Percentiles rank a stretch among this genome's conserved stretches.
phyloP scores from a whole-genome alignment of 2,113 vertebrate species.

The Meriones unguiculatus region DNA sequence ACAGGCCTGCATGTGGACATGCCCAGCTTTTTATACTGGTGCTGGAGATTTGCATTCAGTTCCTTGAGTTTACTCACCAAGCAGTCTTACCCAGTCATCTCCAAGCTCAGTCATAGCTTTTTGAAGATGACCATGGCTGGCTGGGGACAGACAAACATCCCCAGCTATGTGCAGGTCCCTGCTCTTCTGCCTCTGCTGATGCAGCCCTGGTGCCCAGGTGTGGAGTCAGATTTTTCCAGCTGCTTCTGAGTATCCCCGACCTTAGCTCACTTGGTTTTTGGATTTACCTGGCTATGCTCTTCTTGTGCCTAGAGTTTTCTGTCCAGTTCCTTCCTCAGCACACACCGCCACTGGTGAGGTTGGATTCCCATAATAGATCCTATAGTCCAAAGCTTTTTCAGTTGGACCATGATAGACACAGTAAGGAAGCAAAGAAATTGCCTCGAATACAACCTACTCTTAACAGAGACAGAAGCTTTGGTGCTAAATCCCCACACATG shows the following conservation, averaged over 20 bases:
- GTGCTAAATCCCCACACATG: conserved; percentile 10
- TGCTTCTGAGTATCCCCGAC: neutral
- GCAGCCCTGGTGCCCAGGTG: neutral
- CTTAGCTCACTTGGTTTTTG: neutral
- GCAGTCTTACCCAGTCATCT: neutral
- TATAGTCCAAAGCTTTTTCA: neutral
- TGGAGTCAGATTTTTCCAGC: neutral
- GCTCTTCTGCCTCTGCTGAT: neutral
- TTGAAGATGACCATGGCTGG: neutral
- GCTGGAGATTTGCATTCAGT: neutral
- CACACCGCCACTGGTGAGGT: neutral
- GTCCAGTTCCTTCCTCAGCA: neutral
- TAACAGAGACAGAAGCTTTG: neutral
- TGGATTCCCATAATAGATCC: neutral
- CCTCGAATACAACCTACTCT: neutral
- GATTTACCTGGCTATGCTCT: neutral
- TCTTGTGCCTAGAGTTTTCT: neutral
- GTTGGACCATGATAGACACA: neutral
- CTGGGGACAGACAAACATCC: neutral
- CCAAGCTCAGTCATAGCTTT: neutral
- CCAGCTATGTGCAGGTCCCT: neutral
- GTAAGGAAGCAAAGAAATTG: neutral
- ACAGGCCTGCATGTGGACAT: neutral
- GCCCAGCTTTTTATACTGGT: neutral
- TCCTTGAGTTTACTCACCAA: neutral